Conservation (phyloP, 2,797 vertebrate genomes). For the Argya squamiceps region DNA sequence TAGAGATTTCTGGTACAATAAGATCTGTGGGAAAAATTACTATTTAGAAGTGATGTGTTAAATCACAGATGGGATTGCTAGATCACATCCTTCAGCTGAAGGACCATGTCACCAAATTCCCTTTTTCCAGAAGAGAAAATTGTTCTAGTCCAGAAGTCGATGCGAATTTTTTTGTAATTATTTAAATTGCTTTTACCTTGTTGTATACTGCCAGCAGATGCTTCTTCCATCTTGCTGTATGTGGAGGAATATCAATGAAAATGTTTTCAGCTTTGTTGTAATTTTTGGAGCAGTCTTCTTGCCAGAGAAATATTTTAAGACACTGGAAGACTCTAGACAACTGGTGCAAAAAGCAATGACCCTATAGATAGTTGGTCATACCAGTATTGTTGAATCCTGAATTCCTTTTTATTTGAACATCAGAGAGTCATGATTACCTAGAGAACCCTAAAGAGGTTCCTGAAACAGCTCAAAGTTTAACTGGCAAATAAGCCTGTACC, state of each 20-base stretch:
- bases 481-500: background rate
- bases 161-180: background rate
- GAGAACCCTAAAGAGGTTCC: background rate
- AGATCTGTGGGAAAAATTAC: background rate
- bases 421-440: background rate
- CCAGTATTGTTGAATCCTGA: background rate
- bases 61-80: background rate
- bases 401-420: background rate
- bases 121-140: background rate
- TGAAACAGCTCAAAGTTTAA: background rate
- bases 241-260: background rate
- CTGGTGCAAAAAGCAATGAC: background rate
- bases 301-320: background rate
- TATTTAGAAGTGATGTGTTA: background rate
- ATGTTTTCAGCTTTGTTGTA: background rate
- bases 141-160: background rate
- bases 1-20: background rate
- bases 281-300: background rate
- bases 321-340: background rate
- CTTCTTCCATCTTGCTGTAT: background rate
- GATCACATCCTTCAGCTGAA: background rate
- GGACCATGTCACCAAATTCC: background rate
- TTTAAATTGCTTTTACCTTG: background rate
- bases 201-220: background rate
- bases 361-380: background rate